These are phyloP conservation scores for Oncorhynchus gorbuscha DNA, from an alignment of 2,113 vertebrate genomes.

Conservation along the genomic window DNA sequence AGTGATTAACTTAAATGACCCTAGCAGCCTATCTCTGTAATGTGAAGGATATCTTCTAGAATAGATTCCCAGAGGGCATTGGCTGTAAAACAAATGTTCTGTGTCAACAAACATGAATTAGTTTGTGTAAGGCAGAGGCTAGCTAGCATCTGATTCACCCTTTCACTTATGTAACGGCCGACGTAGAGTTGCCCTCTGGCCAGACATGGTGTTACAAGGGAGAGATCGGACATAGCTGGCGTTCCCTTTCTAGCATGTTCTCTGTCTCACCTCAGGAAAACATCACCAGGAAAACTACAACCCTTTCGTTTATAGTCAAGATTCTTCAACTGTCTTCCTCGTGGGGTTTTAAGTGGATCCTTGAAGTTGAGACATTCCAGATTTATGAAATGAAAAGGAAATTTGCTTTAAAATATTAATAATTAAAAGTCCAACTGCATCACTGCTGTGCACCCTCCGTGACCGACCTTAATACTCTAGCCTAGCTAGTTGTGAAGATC, in stretches of 20 bases:
- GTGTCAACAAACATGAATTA: not conserved
- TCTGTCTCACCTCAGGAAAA: not conserved
- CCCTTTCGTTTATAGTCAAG: not conserved
- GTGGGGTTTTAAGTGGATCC: not conserved
- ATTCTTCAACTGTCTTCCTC: not conserved
- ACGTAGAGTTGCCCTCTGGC: not conserved
- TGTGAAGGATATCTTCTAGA: too few relatives aligned
- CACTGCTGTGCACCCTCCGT: not conserved
- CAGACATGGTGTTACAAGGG: too few relatives aligned
- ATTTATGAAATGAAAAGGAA: not conserved
- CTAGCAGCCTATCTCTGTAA: too few relatives aligned
- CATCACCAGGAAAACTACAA: not conserved
- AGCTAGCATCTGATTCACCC: not conserved
- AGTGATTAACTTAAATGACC: too few relatives aligned
- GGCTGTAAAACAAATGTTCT: not conserved
- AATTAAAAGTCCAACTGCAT: not conserved
- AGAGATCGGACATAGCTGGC: too few relatives aligned
- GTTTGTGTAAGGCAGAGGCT: not conserved
- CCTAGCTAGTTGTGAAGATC: not conserved
- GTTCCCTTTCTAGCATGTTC: not conserved
- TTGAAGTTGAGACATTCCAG: not conserved
- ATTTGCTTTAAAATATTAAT: not conserved
- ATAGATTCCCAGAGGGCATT: not conserved
- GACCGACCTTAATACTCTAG: not conserved
- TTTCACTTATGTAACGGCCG: not conserved